Conservation (phyloP, 1,140 invertebrate genomes). For the Oncopodura yosiiana region DNA sequence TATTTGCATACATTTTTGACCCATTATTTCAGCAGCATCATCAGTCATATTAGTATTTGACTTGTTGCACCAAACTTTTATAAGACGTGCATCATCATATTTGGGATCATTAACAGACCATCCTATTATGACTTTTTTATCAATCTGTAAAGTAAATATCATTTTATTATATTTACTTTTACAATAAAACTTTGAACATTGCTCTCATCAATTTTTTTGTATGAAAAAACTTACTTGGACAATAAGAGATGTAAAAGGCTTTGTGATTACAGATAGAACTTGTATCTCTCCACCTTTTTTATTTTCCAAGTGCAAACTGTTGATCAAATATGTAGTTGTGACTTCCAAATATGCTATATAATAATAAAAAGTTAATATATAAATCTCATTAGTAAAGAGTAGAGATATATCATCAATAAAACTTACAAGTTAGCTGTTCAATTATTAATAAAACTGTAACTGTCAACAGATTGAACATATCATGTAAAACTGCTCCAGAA, state of each 20-base stretch:
- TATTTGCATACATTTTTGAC: conserved; percentile 1
- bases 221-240: conserved; percentile 38
- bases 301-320: conserved; percentile 35
- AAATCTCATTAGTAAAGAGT: background rate
- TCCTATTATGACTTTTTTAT: conserved; percentile 42
- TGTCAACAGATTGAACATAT: conserved; percentile 46
- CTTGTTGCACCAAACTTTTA: conserved; percentile 35
- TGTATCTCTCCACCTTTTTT: conserved; percentile 40
- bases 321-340: conserved; percentile 39
- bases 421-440: conserved; percentile 38
- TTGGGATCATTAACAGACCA: conserved; percentile 37
- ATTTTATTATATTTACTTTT: background rate
- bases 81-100: conserved; percentile 36
- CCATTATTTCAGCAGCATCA: conserved; percentile 4
- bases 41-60: background rate
- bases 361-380: conserved; percentile 7
- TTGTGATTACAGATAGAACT: conserved; percentile 44
- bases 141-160: conserved; percentile 35
- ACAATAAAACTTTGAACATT: background rate
- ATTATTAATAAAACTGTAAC: conserved; percentile 42
- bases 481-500: conserved; percentile 51
- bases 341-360: conserved; percentile 41
- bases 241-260: conserved; percentile 45
- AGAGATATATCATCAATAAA: background rate
- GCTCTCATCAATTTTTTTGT: background rate